Percentiles rank a stretch among this genome's conserved stretches.
Conservation (phyloP, 2,888 invertebrate genomes). For the Uropetala carovei region DNA sequence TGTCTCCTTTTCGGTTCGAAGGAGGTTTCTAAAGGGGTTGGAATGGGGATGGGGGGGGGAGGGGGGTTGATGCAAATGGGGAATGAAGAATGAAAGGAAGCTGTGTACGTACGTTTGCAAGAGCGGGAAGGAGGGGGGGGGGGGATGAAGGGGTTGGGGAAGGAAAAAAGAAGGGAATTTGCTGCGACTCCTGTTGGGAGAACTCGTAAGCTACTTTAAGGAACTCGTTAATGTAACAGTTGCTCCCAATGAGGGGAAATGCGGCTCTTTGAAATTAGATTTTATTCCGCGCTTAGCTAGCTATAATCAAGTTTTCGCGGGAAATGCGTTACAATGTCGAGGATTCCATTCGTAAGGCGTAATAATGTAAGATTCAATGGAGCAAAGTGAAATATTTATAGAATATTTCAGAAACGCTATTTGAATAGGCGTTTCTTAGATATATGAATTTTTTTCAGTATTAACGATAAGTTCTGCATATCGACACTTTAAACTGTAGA, state of each 20-base stretch:
- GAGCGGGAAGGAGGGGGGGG: neutral
- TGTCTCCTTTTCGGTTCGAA: neutral
- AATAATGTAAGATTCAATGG: too few relatives aligned
- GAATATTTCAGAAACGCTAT: too few relatives aligned
- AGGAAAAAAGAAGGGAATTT: neutral
- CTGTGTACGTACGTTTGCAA: neutral
- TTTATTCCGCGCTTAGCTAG: neutral
- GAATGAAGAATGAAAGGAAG: neutral
- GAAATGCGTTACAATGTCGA: too few relatives aligned
- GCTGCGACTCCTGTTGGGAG: conserved; percentile 15
- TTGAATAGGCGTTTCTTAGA: too few relatives aligned
- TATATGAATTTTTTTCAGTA: too few relatives aligned
- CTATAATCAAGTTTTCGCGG: neutral
- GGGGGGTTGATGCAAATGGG: neutral
- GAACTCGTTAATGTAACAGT: conserved; percentile 18
- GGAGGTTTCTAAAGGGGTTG: neutral
- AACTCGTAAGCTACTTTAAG: conserved; percentile 16
- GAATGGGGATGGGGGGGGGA: neutral
- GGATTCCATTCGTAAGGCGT: too few relatives aligned
- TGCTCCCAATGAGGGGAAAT: conserved; percentile 6
- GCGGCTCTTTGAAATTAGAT: neutral
- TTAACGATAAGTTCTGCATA: too few relatives aligned
- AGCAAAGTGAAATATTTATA: too few relatives aligned
- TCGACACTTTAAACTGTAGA: too few relatives aligned
- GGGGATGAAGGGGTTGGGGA: neutral